Evolutionary conservation across 2,113 vertebrate genomes (phyloP), one percentile per base, ranked within the genome.

Genomic region (Bufo gargarizans): DNA sequence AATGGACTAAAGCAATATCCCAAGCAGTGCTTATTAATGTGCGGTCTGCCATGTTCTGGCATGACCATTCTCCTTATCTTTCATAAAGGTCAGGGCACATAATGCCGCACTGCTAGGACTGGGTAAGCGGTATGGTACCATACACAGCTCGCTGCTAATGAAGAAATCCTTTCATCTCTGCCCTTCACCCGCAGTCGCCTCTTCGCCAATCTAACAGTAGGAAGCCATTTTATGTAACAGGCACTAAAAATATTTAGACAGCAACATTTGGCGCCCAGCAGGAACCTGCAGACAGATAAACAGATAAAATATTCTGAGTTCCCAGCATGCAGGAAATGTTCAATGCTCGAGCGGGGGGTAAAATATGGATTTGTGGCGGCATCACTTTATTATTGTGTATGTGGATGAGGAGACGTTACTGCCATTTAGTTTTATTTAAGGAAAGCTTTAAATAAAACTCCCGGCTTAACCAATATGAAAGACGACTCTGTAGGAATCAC

Each of bases 231-330:
- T 63, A 77, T 50, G 69, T 49, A 82, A 83, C 79, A 83, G 79
- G 12, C 69, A 88, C 79, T 83, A 83, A 88, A 82, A 88, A 88
- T 88, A 88, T 88, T 88, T 88, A 83, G 80, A 88, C 86, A 88
- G 80, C 43, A 82, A 56, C 86, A 88, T 76, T 88, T 88, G 86
- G 79, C 71, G 69, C 86, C 58, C 86, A 88, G 86, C 80, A 50
- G 80, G 86, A 88, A 74, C 9, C 55, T 72, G 71, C 56, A 82
- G 80, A 88, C 71, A 83, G 86, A 82, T 88, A 88, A 82, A 82
- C 86, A 82, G 86, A 88, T 88, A 88, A 74, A 88, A 88, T 83
- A 88, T 88, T 88, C 86, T 0, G 67, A 82, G 53, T n/a, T 76
- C 86, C 50, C 86, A 76, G 86, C 86, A 65, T 83, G 86, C 56